Evolutionary conservation across 2,888 invertebrate species (phyloP), one percentile per base, ranked within the genome.

Genomic region (Cybosia mesomella): DNA sequence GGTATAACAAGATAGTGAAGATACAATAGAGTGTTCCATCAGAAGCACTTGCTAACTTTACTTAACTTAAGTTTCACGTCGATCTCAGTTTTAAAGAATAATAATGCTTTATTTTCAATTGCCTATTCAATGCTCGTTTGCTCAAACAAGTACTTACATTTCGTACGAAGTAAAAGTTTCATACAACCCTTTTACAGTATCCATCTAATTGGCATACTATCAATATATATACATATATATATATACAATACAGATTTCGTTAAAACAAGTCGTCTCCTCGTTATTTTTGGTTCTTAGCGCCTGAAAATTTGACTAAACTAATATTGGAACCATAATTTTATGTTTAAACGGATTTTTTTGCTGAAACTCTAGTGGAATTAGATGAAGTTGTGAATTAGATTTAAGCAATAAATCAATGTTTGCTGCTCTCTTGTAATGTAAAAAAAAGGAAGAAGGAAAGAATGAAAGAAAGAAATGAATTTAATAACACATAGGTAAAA

Each of bases 141-240:
- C 24, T 15, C 9, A 36, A 66, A 10, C 54, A 18, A 54, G 39
- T 60, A n/a, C 9, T 18, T 1, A 18, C 21, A 28, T 57, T 66
- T 21, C 11, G 24, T 49, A 58, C 34, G 58, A 39, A 63, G 54
- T 62, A n/a, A 36, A 39, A 43, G 28, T 13, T 34, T 57, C 32
- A 62, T 43, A 24, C 13, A 67, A 62, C 34, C 57, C 58, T 67
- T 63, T 64, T 28, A 43, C 21, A n/a, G 28, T 53, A 43, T 49
- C 49, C n/a, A n/a, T 49, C 69, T 79, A 80, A 79, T 81, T 73
- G 76, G 67, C 71, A 68, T 68, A 66, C 65, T 74, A 43, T 55
- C 59, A 55, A 60, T n/a, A n/a, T n/a, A n/a, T n/a, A n/a, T n/a
- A n/a, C n/a, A 13, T 22, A 64, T 72, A 69, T 22, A 22, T 58